Percentiles rank a stretch among this genome's conserved stretches.
Evolutionary conservation across 2,888 invertebrate species (phyloP).

Genomic region (Pristionchus entomophagus): DNA sequence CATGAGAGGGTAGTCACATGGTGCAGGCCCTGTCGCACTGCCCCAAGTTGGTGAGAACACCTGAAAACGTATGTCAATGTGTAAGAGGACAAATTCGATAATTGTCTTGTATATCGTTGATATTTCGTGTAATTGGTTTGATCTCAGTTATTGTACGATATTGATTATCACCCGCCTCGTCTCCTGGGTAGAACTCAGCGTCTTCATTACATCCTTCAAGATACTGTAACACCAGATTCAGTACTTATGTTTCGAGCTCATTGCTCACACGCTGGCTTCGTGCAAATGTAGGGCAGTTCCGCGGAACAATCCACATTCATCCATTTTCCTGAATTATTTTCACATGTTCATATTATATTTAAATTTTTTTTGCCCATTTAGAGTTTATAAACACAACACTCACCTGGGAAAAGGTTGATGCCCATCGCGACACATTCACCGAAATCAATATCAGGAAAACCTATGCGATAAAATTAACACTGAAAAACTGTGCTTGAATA

Average conservation of each 20-base stretch:
- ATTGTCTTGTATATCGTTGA: no score
- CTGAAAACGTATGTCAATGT: neutral
- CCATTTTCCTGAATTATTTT: neutral
- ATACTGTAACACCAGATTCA: neutral
- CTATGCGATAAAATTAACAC: neutral
- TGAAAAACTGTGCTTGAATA: no score
- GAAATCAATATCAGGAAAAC: neutral
- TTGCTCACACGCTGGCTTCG: neutral
- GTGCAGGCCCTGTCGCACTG: neutral
- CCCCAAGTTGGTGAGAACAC: conserved; percentile 8
- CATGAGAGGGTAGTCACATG: neutral
- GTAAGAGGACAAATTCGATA: no score
- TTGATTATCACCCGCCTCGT: neutral
- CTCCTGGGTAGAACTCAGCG: neutral
- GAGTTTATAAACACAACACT: no score
- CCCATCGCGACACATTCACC: conserved; percentile 6
- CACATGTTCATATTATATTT: neutral
- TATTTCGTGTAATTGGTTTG: no score
- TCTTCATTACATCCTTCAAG: neutral
- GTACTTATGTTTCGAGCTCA: neutral
- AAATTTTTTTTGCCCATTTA: neutral
- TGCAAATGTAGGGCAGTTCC: neutral
- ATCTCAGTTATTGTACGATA: no score
- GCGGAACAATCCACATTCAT: neutral
- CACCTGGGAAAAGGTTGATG: neutral